Evolutionary conservation across 2,113 vertebrate genomes (phyloP).

Genomic region (Chamaea fasciata): DNA sequence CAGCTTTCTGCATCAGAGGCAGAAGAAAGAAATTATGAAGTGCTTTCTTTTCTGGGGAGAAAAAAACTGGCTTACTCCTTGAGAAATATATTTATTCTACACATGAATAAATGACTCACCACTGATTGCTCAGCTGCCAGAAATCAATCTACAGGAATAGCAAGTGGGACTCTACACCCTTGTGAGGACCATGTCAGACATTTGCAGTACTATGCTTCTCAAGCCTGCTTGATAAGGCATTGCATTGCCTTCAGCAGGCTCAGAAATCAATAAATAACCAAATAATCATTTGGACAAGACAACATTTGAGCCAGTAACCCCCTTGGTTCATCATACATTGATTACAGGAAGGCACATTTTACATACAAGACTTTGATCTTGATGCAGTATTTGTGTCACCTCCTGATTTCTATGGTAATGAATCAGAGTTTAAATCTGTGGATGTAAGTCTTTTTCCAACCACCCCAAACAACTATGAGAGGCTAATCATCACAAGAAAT

Average conservation of each 20-base stretch:
- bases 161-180: not conserved
- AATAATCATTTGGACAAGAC: not conserved
- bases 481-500: not conserved
- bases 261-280: conserved; percentile 14
- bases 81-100: not conserved
- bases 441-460: not conserved
- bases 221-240: not conserved
- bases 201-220: not conserved
- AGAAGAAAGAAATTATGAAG: not conserved
- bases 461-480: not conserved
- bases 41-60: not conserved
- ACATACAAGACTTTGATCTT: not conserved
- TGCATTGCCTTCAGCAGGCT: not conserved
- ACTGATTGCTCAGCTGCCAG: not conserved
- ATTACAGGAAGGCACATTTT: not conserved
- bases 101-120: not conserved
- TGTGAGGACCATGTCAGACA: not conserved
- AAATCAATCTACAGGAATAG: not conserved
- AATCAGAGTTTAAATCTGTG: not conserved
- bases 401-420: not conserved
- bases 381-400: not conserved
- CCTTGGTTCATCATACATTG: not conserved
- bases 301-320: not conserved
- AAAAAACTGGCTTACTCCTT: not conserved
- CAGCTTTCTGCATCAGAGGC: not conserved